A percentile compares a stretch with the other conserved stretches of the same genome.
Evolutionary conservation across 23 tunicate genomes (phyloP).

Genomic region (Styela plicata): DNA sequence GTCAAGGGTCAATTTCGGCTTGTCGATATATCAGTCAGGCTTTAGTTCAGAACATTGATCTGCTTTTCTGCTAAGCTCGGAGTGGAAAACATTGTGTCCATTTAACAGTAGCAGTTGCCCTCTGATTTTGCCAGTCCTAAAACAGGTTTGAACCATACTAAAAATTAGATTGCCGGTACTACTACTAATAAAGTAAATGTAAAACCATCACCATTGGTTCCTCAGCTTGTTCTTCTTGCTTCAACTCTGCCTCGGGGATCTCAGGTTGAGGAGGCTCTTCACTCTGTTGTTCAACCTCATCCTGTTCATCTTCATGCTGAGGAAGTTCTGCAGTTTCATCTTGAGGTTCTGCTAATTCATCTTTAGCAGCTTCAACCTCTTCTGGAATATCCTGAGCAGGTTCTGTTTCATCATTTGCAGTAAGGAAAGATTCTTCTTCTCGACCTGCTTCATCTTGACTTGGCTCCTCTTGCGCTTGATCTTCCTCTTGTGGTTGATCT

Average conservation of each 20-base stretch:
- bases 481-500: neutral
- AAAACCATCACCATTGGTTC: no score
- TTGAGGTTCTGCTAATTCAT: neutral
- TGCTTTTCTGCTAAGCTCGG: no score
- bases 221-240: neutral
- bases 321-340: no score
- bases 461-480: neutral
- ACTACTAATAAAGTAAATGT: no score
- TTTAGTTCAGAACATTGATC: no score
- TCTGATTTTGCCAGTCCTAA: no score
- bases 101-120: no score
- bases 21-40: no score
- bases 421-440: constrained; percentile 1
- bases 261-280: neutral
- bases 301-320: neutral
- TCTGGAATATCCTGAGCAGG: neutral
- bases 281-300: neutral
- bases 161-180: no score
- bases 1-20: no score
- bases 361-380: neutral
- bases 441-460: constrained; percentile 7
- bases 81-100: no score
- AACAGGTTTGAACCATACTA: no score
- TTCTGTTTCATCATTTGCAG: constrained; percentile 7
- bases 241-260: neutral